These are phyloP conservation scores for Elephantulus edwardii DNA, from an alignment of 2,113 vertebrate species.

Conservation along the genomic window DNA sequence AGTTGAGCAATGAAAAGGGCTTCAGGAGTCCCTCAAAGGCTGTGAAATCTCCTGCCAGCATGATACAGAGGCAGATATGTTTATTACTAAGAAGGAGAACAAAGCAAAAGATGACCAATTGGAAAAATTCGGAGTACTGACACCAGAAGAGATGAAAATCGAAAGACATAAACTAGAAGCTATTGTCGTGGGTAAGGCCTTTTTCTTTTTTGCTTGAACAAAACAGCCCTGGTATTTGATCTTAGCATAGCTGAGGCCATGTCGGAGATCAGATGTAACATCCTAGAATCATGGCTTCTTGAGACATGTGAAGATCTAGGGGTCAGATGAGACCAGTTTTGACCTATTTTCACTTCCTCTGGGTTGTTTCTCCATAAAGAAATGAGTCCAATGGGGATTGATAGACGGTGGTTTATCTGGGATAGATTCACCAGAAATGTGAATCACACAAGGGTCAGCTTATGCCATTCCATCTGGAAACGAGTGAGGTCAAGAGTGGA, in stretches of 20 bases:
- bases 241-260: not conserved
- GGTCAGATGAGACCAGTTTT: not conserved
- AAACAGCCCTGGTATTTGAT: not conserved
- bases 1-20: not conserved
- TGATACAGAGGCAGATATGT: not conserved
- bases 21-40: not conserved
- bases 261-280: not conserved
- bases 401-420: not conserved
- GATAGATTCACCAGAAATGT: not conserved
- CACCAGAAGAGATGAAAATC: not conserved
- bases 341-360: not conserved
- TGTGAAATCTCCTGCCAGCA: not conserved
- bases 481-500: not conserved
- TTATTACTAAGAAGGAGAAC: not conserved
- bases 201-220: not conserved
- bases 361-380: not conserved
- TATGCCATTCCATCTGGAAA: not conserved
- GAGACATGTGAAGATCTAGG: not conserved
- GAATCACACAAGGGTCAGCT: not conserved
- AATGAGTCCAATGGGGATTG: not conserved
- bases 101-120: not conserved
- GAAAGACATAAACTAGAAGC: not conserved
- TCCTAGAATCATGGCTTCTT: not conserved
- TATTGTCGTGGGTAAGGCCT: not conserved
- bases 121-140: not conserved